A percentile compares a stretch with the other conserved stretches of the same genome.
phyloP scores from a whole-genome alignment of 2,113 vertebrate species.

The Oceanodroma tethys region DNA sequence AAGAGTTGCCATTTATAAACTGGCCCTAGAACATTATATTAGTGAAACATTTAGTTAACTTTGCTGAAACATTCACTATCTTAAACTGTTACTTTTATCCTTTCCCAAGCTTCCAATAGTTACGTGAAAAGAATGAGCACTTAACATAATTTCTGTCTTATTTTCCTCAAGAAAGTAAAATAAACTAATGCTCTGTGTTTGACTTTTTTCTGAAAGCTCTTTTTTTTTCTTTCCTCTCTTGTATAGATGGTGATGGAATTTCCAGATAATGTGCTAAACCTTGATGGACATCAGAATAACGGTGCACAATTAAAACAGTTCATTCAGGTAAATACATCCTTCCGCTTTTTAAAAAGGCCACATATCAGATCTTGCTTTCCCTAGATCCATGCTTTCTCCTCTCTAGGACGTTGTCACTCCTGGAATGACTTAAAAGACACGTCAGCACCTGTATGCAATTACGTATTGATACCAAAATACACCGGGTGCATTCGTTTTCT shows the following conservation, averaged over 20 bases:
- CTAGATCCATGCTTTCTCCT: neutral
- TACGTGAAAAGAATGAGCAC: neutral
- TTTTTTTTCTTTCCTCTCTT: neutral
- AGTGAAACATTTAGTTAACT: neutral
- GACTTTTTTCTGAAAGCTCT: neutral
- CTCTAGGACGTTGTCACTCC: neutral
- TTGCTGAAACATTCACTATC: neutral
- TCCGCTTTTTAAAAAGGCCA: neutral
- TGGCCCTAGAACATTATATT: neutral
- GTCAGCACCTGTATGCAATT: neutral
- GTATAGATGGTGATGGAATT: conserved; percentile 98
- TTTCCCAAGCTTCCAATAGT: neutral
- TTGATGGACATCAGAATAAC: conserved; percentile 87
- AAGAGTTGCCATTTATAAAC: neutral
- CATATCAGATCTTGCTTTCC: neutral
- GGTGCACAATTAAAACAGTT: conserved; percentile 88
- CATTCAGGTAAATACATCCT: conserved; percentile 81
- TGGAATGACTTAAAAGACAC: neutral
- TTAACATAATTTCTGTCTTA: neutral
- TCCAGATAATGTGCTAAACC: conserved; percentile 86
- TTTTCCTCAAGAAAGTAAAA: neutral
- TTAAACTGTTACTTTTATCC: neutral
- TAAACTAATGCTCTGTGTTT: neutral
- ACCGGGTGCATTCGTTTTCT: neutral
- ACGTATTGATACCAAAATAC: neutral